Evolutionary conservation across 2,113 vertebrate species (phyloP).

Genomic region (Corydoras sp.): DNA sequence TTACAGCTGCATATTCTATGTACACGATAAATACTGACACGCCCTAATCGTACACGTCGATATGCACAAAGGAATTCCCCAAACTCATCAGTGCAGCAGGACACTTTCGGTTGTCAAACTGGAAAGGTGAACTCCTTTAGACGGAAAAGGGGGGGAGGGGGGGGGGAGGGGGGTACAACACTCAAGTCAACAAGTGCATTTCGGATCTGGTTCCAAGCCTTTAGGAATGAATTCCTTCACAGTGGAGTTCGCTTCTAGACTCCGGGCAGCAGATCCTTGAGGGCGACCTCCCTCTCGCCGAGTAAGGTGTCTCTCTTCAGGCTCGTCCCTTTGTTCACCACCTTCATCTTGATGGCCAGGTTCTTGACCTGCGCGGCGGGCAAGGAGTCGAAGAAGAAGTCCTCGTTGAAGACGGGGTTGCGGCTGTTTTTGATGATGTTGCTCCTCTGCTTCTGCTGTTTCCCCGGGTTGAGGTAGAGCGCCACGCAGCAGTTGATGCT

Average conservation of each 20-base stretch:
- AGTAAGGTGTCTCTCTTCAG: constrained; percentile 88
- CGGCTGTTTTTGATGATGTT: constrained; percentile 96
- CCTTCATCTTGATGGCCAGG: constrained; percentile 89
- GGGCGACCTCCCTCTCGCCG: constrained; percentile 84
- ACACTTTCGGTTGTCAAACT: no score
- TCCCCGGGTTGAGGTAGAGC: constrained; percentile 87
- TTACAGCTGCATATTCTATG: background rate
- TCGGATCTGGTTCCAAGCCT: no score
- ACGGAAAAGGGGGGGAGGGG: constrained; percentile 10
- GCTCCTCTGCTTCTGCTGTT: constrained; percentile 94
- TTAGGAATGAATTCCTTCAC: background rate
- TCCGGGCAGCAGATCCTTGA: constrained; percentile 74
- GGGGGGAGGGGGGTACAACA: background rate
- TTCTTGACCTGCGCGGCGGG: constrained; percentile 75
- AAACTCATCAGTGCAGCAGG: no score
- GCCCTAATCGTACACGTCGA: no score
- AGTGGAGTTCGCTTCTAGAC: background rate
- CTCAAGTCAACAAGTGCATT: no score
- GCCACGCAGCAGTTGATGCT: constrained; percentile 94
- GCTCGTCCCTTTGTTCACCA: constrained; percentile 95
- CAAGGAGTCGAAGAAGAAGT: constrained; percentile 94
- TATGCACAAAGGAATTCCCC: no score
- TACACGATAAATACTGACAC: no score
- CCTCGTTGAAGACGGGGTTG: constrained; percentile 93
- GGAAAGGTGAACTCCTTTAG: no score